Base-by-base conservation (phyloP, 2,888 invertebrate genomes). In the Anorthoa munda region DNA sequence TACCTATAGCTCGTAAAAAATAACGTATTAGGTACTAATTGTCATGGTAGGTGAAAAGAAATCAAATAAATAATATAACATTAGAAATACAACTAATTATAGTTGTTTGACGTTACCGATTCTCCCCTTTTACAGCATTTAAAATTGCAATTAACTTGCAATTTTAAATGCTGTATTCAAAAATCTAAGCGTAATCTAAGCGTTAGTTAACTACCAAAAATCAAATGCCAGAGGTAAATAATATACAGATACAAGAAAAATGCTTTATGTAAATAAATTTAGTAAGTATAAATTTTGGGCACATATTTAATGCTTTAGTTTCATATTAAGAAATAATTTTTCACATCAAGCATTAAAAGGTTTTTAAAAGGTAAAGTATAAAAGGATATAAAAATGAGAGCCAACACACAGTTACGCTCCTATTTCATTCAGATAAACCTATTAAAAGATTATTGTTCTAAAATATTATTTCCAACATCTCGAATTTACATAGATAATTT, bases 401-500 rank as follows among this genome's bases (percentile, higher is more conserved):
- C 50, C 15, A 23, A n/a, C 11, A 48, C 53, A 61, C 48, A 21
- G 21, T 39, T 23, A 58, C 58, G 7, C 9, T 18, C 2, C 15
- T 51, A 18, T 72, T 48, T n/a, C 2, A 75, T 72, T 60, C 31
- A 55, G 26, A 64, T 58, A 50, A 64, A 21, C 31, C 72, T 59
- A 46, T 53, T 68, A 68, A 31, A 72, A 70, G 55, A 77, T 45
- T 50, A 77, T 45, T 69, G 31, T 63, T 64, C 23, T 23, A 65
- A 61, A 21, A 56, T 31, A 82, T 67, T 72, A 72, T 65, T 61
- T 79, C 26, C 60, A 60, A 39, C 26, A 67, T 55, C 48, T 56
- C n/a, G 15, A 61, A 73, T 80, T 65, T 50, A 64, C 60, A 59
- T 75, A 68, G 53, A 81, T 26, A 61, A 58, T 67, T 70, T 80